These are phyloP conservation scores for Syrmaticus mikado DNA, from an alignment of 2,113 vertebrate genomes.

Conservation along the genomic window DNA sequence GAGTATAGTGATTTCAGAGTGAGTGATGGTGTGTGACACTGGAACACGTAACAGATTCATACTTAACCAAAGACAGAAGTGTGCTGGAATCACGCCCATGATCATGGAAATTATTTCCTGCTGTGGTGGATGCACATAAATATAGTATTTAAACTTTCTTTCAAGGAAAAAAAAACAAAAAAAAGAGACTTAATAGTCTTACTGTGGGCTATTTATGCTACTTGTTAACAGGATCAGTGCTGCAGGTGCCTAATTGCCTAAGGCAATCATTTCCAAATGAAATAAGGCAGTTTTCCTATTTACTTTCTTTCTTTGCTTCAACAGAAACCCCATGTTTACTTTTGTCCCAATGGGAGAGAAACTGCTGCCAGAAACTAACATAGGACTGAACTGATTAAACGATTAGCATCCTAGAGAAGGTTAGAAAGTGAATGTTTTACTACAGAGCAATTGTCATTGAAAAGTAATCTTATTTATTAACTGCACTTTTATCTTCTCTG, in stretches of 20 bases:
- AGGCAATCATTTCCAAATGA: not conserved
- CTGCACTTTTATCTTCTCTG: slow-evolving; percentile 41
- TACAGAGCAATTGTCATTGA: slow-evolving; percentile 40
- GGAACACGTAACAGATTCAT: not conserved
- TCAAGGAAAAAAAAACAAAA: not conserved
- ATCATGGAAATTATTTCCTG: not conserved
- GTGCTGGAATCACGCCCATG: not conserved
- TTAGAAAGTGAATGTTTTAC: slow-evolving; percentile 50
- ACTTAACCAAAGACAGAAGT: not conserved
- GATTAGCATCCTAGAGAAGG: slow-evolving; percentile 37
- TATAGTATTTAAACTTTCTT: not conserved
- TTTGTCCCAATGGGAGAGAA: slow-evolving; percentile 28
- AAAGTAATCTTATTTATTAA: slow-evolving; percentile 57
- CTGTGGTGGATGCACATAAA: not conserved
- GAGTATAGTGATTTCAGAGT: not conserved
- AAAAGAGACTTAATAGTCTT: not conserved
- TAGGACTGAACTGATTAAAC: slow-evolving; percentile 33
- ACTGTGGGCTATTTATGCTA: not conserved
- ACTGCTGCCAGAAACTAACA: not conserved
- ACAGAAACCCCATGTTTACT: slow-evolving; percentile 7
- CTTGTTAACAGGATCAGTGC: not conserved
- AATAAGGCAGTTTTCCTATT: not conserved
- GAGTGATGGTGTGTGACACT: not conserved
- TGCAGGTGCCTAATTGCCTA: not conserved
- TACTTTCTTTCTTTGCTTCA: not conserved